Percentiles rank a stretch among this genome's conserved stretches.
These are phyloP conservation scores for Neoitamus cyanurus DNA, from an alignment of 2,888 invertebrate genomes.

Conservation along the genomic window DNA sequence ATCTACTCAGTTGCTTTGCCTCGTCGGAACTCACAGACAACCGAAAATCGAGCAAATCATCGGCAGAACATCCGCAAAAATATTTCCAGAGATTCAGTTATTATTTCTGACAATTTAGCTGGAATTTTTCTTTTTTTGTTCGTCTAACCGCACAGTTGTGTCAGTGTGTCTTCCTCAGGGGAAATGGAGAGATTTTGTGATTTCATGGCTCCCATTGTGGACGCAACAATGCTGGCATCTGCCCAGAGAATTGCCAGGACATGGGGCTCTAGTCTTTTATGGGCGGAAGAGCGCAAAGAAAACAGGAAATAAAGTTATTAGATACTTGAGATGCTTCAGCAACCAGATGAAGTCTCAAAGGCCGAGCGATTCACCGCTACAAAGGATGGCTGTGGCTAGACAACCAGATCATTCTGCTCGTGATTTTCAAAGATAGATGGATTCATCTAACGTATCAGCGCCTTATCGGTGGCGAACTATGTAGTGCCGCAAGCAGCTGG, in stretches of 20 bases:
- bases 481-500: background rate
- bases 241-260: background rate
- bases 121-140: background rate
- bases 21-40: background rate
- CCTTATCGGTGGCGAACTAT: background rate
- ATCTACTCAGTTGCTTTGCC: background rate
- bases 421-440: background rate
- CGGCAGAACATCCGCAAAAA: background rate
- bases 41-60: background rate
- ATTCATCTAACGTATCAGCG: background rate
- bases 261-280: background rate
- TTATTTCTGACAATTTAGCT: background rate
- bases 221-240: constrained; percentile 1
- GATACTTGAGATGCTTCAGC: background rate
- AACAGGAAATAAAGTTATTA: constrained; percentile 1
- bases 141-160: background rate
- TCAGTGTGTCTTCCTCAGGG: background rate
- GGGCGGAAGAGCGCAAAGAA: background rate
- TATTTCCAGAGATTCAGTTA: background rate
- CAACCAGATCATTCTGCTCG: background rate
- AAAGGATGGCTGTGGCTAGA: background rate
- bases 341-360: background rate
- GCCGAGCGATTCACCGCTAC: background rate
- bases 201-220: background rate
- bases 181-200: background rate